phyloP scores from a whole-genome alignment of 2,113 vertebrate genomes.

The Cryptotis parvus region DNA sequence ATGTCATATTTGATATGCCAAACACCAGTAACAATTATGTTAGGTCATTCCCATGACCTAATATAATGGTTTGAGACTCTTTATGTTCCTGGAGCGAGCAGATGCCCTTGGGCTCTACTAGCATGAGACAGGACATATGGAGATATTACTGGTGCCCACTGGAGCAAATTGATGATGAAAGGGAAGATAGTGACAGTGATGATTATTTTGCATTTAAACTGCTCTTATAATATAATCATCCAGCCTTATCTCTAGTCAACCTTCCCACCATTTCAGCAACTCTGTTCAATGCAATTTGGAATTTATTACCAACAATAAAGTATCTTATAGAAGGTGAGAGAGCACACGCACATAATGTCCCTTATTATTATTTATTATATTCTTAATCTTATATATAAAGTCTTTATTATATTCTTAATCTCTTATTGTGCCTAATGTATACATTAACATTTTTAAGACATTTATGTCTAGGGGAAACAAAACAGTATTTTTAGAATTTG shows the following conservation, averaged over 20 bases:
- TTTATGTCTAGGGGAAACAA: neutral
- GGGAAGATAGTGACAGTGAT: no score
- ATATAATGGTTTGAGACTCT: no score
- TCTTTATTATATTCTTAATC: neutral
- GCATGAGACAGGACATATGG: no score
- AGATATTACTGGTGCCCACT: no score
- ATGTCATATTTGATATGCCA: no score
- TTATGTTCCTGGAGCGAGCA: no score
- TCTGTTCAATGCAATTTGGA: neutral
- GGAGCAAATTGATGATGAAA: no score
- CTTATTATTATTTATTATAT: neutral
- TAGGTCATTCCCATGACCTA: no score
- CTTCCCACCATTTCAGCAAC: neutral
- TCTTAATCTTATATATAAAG: no score
- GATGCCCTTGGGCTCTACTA: no score
- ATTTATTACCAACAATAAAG: neutral
- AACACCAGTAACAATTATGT: no score
- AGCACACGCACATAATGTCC: neutral
- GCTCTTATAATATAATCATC: constrained; percentile 22
- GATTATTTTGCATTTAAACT: constrained; percentile 36
- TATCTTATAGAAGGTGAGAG: neutral
- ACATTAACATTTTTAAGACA: neutral
- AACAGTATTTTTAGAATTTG: neutral
- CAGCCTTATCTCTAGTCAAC: neutral
- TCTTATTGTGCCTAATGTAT: neutral